Evolutionary conservation across 2,888 invertebrate species (phyloP), one percentile per base, ranked within the genome.

Genomic region (Leptodirus hochenwartii): DNA sequence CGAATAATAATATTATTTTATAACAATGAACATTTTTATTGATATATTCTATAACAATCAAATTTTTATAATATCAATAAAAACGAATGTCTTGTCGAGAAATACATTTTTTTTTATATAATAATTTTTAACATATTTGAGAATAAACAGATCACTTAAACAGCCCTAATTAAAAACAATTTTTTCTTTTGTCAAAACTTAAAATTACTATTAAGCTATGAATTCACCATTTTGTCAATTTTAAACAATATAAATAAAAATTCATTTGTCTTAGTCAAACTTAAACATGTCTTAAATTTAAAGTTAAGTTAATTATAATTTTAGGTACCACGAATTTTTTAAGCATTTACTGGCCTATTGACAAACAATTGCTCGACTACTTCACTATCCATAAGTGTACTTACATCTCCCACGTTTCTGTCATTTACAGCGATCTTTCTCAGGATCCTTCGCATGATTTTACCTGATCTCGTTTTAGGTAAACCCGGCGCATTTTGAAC

Each of bases 401-500:
- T 84, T 2, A 72, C 75, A 56, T 98, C 96, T 3, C 98, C 98
- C 22, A 96, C 70, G 41, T 91, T 74, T 26, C 59, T 62, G 49
- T 95, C 91, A 22, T 85, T 84, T 2, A 79, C 58, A 0, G 96
- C 95, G 9, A 98, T 76, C 59, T 95, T 91, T 37, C 93, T 68
- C 36, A 98, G 61, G 34, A 98, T 80, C 38, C 98, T 68, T 35
- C 98, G 69, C 87, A 98, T 95, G 36, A 98, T 95, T 34, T 98
- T 98, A 2, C 98, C 98, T 1, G 95, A 95, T 27, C 95, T 67
- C 0, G 95, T 95, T 58, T 96, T 95, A 0, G 98, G 98, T 37
- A 98, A 61, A 1, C 78, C 82, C 1, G 91, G 87, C 1, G 95
- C 93, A 51, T 84, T 71, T 42, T 98, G 96, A 33, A 98, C 76